phyloP scores from a whole-genome alignment of 2,797 vertebrate species.

The Diplodus puntazzo region DNA sequence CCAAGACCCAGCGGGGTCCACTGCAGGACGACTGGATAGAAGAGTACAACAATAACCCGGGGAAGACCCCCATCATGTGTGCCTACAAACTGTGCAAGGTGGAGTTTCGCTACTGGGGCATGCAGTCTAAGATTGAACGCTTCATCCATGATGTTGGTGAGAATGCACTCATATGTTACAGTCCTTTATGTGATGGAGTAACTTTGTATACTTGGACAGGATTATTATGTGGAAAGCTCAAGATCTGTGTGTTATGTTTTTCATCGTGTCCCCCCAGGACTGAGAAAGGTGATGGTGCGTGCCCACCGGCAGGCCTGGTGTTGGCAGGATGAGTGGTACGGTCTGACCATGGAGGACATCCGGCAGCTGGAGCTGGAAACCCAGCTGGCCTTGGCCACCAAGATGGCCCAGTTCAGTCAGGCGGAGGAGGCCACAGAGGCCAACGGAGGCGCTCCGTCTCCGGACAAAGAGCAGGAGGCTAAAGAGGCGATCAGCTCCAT shows the following conservation, averaged over 20 bases:
- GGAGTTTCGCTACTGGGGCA: constrained; percentile 99
- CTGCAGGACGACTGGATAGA: constrained; percentile 95
- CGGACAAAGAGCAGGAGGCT: constrained; percentile 85
- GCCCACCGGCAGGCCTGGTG: constrained; percentile 99
- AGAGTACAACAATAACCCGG: constrained; percentile 89
- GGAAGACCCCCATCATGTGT: constrained; percentile 93
- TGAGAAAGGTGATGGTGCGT: constrained; percentile 98
- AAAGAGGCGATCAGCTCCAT: constrained; percentile 83
- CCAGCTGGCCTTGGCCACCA: constrained; percentile 94
- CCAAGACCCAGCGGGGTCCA: constrained; percentile 94
- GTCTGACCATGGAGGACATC: constrained; percentile 97
- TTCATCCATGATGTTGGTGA: constrained; percentile 98
- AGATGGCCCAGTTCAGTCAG: constrained; percentile 96
- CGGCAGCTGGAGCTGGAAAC: constrained; percentile 96
- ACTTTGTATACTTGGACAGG: background rate
- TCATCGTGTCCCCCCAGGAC: constrained; percentile 78
- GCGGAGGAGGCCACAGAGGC: constrained; percentile 88
- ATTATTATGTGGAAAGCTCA: background rate
- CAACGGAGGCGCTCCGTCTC: constrained; percentile 76
- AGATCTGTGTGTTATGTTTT: background rate
- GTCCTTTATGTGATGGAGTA: background rate
- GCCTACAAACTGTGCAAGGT: constrained; percentile 99
- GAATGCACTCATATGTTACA: constrained; percentile 50
- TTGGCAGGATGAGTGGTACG: constrained; percentile 99
- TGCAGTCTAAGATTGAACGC: constrained; percentile 99